Conservation (phyloP, 2,888 invertebrate genomes). For the Pyrocoelia pectoralis region DNA sequence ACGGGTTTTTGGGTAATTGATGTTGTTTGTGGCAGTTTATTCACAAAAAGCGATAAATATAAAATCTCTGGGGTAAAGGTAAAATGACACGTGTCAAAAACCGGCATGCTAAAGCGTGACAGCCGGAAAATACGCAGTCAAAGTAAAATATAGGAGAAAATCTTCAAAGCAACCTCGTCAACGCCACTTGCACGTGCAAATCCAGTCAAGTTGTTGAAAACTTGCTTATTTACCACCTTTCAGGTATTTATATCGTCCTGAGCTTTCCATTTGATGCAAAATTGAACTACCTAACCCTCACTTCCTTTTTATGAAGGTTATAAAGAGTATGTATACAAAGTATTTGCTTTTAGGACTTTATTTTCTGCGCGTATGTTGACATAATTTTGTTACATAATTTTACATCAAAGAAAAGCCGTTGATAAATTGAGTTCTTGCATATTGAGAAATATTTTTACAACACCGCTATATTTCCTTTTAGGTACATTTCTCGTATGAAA, state of each 20-base stretch:
- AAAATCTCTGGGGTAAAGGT: constrained; percentile 38
- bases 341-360: constrained; percentile 24
- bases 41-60: constrained; percentile 36
- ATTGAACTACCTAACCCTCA: constrained; percentile 54
- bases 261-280: constrained; percentile 52
- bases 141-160: constrained; percentile 53
- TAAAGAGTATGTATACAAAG: constrained; percentile 30
- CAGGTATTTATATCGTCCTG: constrained; percentile 47
- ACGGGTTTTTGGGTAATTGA: constrained; percentile 29
- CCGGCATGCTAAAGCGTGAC: constrained; percentile 46
- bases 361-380: constrained; percentile 21
- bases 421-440: constrained; percentile 1
- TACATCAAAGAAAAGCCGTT: constrained; percentile 7
- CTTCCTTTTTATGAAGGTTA: constrained; percentile 52
- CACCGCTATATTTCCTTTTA: too few species aligned
- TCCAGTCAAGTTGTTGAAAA: constrained; percentile 54
- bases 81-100: constrained; percentile 52
- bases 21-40: constrained; percentile 30
- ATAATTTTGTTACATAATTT: constrained; percentile 20
- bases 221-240: constrained; percentile 58
- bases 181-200: constrained; percentile 54
- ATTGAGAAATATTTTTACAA: too few species aligned
- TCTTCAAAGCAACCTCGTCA: constrained; percentile 55
- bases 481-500: too few species aligned
- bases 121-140: constrained; percentile 56